Evolutionary conservation across 2,888 invertebrate genomes (phyloP).

Genomic region (Reticulitermes lucifugus): DNA sequence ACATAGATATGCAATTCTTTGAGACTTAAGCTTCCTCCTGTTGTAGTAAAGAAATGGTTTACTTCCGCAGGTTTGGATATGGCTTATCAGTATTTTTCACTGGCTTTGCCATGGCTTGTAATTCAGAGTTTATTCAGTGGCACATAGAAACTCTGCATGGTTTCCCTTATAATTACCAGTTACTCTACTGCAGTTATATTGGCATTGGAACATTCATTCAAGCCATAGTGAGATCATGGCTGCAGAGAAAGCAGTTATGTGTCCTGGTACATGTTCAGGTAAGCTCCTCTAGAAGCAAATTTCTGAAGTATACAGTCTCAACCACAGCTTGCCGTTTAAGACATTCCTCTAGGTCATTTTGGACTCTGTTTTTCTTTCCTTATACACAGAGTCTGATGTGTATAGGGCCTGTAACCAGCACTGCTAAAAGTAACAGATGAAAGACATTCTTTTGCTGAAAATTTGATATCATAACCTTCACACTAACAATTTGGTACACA

Average conservation of each 20-base stretch:
- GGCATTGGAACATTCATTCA: conserved; percentile 39
- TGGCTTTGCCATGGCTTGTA: conserved; percentile 43
- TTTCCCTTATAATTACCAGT: conserved; percentile 50
- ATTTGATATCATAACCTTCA: too few species aligned
- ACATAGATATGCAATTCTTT: too few species aligned
- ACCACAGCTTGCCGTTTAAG: too few species aligned
- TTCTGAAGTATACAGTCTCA: too few species aligned
- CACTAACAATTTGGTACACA: too few species aligned
- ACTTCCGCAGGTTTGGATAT: neutral
- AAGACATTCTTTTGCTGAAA: too few species aligned
- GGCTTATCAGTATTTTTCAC: conserved; percentile 17
- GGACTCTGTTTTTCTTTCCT: too few species aligned
- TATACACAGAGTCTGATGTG: too few species aligned
- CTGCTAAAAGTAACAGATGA: neutral
- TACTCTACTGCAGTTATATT: conserved; percentile 49
- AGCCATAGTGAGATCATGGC: neutral
- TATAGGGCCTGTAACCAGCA: too few species aligned
- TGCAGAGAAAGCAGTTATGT: neutral
- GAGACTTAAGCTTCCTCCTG: too few species aligned
- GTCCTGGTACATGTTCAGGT: neutral
- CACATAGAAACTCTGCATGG: conserved; percentile 45
- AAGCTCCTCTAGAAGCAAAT: neutral
- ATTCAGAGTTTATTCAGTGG: conserved; percentile 50
- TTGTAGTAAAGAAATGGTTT: neutral
- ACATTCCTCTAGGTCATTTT: too few species aligned